These are phyloP conservation scores for Hydrolagus affinis DNA, from an alignment of 2,113 vertebrate genomes.

Conservation along the genomic window DNA sequence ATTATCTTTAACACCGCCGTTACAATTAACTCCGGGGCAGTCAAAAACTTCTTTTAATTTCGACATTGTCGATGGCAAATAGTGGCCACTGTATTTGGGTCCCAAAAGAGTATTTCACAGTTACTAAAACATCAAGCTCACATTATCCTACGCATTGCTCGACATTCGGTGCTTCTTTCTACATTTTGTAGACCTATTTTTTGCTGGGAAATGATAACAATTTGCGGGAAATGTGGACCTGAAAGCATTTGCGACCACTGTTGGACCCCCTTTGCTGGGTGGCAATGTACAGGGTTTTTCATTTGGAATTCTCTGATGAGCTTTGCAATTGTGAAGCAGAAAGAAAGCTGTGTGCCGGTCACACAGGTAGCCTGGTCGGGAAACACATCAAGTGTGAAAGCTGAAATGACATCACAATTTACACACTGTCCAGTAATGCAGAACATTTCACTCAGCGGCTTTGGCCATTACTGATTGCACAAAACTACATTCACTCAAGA, in stretches of 20 bases:
- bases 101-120: neutral
- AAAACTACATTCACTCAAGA: neutral
- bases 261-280: neutral
- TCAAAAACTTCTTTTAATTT: neutral
- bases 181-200: neutral
- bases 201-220: conserved; percentile 3
- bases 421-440: neutral
- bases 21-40: too few species aligned
- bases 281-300: too few species aligned
- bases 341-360: neutral
- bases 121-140: neutral
- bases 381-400: conserved; percentile 20
- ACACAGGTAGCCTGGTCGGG: conserved; percentile 8
- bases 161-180: neutral
- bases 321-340: conserved; percentile 9
- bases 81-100: neutral
- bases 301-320: conserved; percentile 7
- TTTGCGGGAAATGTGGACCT: neutral
- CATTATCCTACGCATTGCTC: neutral
- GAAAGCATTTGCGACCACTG: neutral
- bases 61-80: neutral
- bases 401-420: conserved; percentile 27
- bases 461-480: neutral
- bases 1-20: too few species aligned
- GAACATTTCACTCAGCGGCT: conserved; percentile 9